Conservation (phyloP, 1,140 invertebrate species). For the Brachionus paranguensis region DNA sequence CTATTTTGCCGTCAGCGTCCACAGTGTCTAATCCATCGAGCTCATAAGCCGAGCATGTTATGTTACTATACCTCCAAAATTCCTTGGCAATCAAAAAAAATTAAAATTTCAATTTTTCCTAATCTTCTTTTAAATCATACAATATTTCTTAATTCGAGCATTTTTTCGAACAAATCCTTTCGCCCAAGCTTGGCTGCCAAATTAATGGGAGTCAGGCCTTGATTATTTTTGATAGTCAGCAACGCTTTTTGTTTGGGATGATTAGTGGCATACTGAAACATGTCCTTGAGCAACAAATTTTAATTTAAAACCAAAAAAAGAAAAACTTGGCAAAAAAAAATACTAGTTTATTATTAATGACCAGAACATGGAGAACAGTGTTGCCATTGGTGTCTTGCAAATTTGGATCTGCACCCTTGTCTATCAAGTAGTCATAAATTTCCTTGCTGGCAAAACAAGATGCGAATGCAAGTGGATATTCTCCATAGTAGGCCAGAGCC, state of each 20-base stretch:
- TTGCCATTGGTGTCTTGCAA: slow-evolving; percentile 67
- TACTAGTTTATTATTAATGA: slow-evolving; percentile 89
- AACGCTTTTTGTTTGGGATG: slow-evolving; percentile 86
- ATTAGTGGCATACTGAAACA: slow-evolving; percentile 92
- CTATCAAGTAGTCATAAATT: slow-evolving; percentile 90
- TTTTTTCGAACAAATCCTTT: slow-evolving; percentile 90
- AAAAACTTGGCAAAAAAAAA: slow-evolving; percentile 50
- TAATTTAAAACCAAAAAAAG: neutral
- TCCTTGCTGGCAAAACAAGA: slow-evolving; percentile 91
- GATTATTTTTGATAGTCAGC: slow-evolving; percentile 67
- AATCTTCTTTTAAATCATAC: slow-evolving; percentile 42
- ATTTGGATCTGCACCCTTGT: slow-evolving; percentile 84
- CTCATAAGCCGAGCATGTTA: slow-evolving; percentile 95
- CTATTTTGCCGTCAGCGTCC: slow-evolving; percentile 82
- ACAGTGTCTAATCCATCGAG: slow-evolving; percentile 91
- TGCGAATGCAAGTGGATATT: slow-evolving; percentile 91
- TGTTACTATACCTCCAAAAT: slow-evolving; percentile 97
- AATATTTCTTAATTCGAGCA: slow-evolving; percentile 86
- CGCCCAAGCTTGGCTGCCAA: slow-evolving; percentile 89
- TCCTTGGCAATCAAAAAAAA: slow-evolving; percentile 58
- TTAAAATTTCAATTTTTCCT: neutral
- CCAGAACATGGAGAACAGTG: slow-evolving; percentile 95
- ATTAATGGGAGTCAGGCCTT: slow-evolving; percentile 87
- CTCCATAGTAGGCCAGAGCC: slow-evolving; percentile 85
- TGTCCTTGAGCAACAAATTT: slow-evolving; percentile 66